These are phyloP conservation scores for Epistrophe grossulariae DNA, from an alignment of 2,888 invertebrate species.

Conservation along the genomic window DNA sequence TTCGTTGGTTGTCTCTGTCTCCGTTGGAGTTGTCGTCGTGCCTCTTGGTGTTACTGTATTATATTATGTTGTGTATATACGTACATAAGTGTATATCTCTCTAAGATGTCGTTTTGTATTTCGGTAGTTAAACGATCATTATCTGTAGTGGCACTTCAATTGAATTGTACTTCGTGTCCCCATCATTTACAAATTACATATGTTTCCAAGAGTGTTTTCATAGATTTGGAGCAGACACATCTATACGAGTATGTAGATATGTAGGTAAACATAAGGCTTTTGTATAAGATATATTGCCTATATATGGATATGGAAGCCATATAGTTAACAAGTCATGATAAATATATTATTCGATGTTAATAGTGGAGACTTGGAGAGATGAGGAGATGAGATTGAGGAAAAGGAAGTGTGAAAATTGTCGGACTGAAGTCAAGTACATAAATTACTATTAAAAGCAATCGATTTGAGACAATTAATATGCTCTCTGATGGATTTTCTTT, in stretches of 20 bases:
- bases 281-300: slow-evolving; percentile 11
- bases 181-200: slow-evolving; percentile 72
- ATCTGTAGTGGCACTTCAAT: slow-evolving; percentile 74
- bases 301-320: slow-evolving; percentile 32
- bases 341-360: slow-evolving; percentile 47
- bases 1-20: background rate
- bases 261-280: background rate
- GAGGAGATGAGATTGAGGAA: slow-evolving; percentile 5
- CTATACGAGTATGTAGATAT: too few relatives aligned
- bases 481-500: background rate
- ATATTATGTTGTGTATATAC: background rate
- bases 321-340: slow-evolving; percentile 45
- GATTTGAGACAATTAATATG: slow-evolving; percentile 36
- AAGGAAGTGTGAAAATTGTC: slow-evolving; percentile 21
- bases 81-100: background rate
- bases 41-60: slow-evolving; percentile 5
- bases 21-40: slow-evolving; percentile 12
- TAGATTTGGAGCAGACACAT: slow-evolving; percentile 46
- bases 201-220: slow-evolving; percentile 63
- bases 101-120: slow-evolving; percentile 63
- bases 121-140: slow-evolving; percentile 71
- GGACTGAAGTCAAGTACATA: slow-evolving; percentile 19
- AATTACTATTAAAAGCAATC: slow-evolving; percentile 18
- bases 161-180: slow-evolving; percentile 71
- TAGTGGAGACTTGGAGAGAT: background rate